Conservation (phyloP, 2,797 vertebrate genomes). For the Alauda arvensis region DNA sequence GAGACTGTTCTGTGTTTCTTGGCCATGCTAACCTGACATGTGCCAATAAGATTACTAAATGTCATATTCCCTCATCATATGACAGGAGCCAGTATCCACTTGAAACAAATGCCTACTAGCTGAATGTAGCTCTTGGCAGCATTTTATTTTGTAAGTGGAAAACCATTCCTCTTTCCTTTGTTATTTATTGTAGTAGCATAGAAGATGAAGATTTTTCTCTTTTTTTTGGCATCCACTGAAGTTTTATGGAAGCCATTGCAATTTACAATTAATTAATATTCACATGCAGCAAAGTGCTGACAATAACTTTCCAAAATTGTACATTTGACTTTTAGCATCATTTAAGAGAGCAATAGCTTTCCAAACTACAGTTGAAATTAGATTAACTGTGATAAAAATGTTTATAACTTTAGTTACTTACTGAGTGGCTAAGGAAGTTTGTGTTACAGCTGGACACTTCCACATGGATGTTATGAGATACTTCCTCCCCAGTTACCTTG, state of each 20-base stretch:
- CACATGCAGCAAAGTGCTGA: slow-evolving; percentile 47
- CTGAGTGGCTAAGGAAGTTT: slow-evolving; percentile 28
- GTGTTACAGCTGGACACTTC: slow-evolving; percentile 4
- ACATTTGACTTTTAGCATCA: slow-evolving; percentile 47
- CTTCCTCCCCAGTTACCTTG: slow-evolving; percentile 28
- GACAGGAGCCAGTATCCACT: background rate
- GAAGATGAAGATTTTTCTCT: background rate
- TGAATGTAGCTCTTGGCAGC: slow-evolving; percentile 42
- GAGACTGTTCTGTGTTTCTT: slow-evolving; percentile 35
- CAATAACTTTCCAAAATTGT: slow-evolving; percentile 44
- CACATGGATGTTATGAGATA: slow-evolving; percentile 39
- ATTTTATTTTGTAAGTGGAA: slow-evolving; percentile 44
- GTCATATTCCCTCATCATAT: background rate
- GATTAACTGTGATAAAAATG: slow-evolving; percentile 45
- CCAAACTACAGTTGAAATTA: slow-evolving; percentile 38
- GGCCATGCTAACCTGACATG: background rate
- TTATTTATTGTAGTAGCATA: background rate
- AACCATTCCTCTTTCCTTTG: slow-evolving; percentile 17
- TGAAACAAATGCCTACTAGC: slow-evolving; percentile 6
- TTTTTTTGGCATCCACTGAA: background rate
- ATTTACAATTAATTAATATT: slow-evolving; percentile 64
- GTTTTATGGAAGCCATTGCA: slow-evolving; percentile 29
- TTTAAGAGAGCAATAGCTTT: slow-evolving; percentile 39
- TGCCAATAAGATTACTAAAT: slow-evolving; percentile 32
- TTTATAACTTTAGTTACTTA: slow-evolving; percentile 37